phyloP scores from a whole-genome alignment of 2,797 vertebrate species.

The Tiaroga cobitis region DNA sequence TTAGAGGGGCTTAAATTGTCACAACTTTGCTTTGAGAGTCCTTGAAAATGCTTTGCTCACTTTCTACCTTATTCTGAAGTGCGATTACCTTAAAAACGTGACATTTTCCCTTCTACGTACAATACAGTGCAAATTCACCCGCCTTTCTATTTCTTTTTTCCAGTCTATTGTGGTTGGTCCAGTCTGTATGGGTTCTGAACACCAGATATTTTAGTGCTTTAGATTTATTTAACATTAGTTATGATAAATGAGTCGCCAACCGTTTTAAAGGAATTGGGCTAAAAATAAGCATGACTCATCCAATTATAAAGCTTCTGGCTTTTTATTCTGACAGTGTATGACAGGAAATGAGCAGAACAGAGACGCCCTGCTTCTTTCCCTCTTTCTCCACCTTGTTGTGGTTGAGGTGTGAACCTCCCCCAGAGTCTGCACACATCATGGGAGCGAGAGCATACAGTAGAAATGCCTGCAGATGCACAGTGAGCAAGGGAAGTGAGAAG shows the following conservation, averaged over 20 bases:
- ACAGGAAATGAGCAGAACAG: constrained; percentile 64
- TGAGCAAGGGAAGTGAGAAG: constrained; percentile 6
- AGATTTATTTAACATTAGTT: constrained; percentile 3
- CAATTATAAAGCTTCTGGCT: constrained; percentile 69
- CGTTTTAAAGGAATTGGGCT: constrained; percentile 51
- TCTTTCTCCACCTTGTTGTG: constrained; percentile 59
- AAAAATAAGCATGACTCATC: constrained; percentile 61
- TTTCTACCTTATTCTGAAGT: background rate
- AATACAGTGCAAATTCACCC: background rate
- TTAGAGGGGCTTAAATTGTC: background rate
- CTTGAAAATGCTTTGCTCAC: background rate
- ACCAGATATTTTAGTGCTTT: background rate
- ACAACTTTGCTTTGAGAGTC: background rate
- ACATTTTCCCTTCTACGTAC: background rate
- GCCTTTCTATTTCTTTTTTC: background rate
- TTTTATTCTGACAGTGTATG: constrained; percentile 67
- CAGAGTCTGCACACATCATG: constrained; percentile 22
- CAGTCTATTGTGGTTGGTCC: background rate
- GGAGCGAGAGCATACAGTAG: background rate
- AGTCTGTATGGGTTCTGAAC: background rate
- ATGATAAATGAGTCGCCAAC: constrained; percentile 8
- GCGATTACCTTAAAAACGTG: background rate
- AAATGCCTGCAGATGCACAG: constrained; percentile 21
- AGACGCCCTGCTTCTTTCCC: constrained; percentile 66
- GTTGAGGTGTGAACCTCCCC: constrained; percentile 47